These are phyloP conservation scores for Indri indri DNA, from an alignment of 2,113 vertebrate genomes.

Conservation along the genomic window DNA sequence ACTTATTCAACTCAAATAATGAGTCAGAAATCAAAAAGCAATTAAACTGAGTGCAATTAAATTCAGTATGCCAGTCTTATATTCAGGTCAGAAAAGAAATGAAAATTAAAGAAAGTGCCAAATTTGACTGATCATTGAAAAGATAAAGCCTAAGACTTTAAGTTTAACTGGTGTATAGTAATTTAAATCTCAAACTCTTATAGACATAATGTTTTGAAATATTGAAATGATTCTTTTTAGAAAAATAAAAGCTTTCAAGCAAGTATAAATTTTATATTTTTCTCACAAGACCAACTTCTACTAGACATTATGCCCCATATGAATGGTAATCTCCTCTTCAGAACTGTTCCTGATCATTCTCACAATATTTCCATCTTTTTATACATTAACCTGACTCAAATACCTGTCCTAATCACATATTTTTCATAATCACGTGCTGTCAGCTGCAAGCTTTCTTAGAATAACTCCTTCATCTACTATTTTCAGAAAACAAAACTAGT, in stretches of 20 bases:
- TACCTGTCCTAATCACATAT: neutral
- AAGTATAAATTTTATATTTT: conserved; percentile 36
- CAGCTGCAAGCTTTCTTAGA: neutral
- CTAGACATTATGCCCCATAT: neutral
- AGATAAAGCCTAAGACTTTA: conserved; percentile 52
- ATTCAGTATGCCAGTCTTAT: conserved; percentile 37
- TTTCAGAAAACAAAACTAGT: neutral
- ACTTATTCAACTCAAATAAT: conserved; percentile 64
- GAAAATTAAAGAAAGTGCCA: conserved; percentile 59
- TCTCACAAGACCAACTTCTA: neutral
- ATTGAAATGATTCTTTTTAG: conserved; percentile 50
- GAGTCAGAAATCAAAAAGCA: conserved; percentile 58
- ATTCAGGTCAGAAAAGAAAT: conserved; percentile 66
- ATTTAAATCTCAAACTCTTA: conserved; percentile 61
- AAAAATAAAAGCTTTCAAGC: conserved; percentile 50
- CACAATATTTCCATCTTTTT: neutral
- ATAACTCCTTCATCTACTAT: neutral
- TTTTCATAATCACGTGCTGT: neutral
- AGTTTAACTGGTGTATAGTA: conserved; percentile 19
- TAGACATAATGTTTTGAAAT: conserved; percentile 66
- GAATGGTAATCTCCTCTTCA: neutral
- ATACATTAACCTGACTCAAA: neutral
- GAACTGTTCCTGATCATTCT: neutral
- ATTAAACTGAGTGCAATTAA: conserved; percentile 51
- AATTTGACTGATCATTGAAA: conserved; percentile 60